phyloP scores from a whole-genome alignment of 2,113 vertebrate genomes.

The Ophthalmolycus amberensis region DNA sequence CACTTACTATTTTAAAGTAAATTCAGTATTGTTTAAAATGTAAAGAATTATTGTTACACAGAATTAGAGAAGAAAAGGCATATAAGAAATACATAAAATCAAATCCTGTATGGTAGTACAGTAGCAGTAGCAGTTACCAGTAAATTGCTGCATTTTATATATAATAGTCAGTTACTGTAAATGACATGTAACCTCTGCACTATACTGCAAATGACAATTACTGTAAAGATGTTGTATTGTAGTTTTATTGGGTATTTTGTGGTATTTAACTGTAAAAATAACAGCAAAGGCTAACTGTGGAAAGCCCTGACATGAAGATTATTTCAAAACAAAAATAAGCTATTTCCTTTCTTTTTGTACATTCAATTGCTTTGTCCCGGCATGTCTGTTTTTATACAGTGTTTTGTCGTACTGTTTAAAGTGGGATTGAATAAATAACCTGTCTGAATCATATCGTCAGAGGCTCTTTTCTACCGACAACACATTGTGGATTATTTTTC shows the following conservation, averaged over 20 bases:
- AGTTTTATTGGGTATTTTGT: not conserved
- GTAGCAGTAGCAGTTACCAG: not conserved
- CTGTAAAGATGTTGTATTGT: not conserved
- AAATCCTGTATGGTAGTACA: not conserved
- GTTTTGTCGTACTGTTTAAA: conserved; percentile 8
- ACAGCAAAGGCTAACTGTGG: not conserved
- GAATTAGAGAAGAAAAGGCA: too few relatives aligned
- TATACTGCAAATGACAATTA: not conserved
- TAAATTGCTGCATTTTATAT: not conserved
- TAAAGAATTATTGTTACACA: too few relatives aligned
- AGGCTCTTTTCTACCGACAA: not conserved
- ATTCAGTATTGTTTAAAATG: not conserved
- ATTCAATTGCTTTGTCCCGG: not conserved
- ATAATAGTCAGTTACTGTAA: not conserved
- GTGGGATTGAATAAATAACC: conserved; percentile 39
- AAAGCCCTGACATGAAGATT: not conserved
- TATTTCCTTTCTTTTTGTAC: not conserved
- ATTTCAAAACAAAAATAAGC: not conserved
- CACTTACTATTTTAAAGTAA: not conserved
- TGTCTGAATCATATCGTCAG: not conserved
- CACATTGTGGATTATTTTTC: too few relatives aligned
- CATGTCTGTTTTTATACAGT: conserved; percentile 39
- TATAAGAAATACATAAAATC: too few relatives aligned
- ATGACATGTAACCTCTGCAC: not conserved
- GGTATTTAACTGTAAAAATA: not conserved